Conservation (phyloP, 2,113 vertebrate species). For the Grammomys dolichurus region DNA sequence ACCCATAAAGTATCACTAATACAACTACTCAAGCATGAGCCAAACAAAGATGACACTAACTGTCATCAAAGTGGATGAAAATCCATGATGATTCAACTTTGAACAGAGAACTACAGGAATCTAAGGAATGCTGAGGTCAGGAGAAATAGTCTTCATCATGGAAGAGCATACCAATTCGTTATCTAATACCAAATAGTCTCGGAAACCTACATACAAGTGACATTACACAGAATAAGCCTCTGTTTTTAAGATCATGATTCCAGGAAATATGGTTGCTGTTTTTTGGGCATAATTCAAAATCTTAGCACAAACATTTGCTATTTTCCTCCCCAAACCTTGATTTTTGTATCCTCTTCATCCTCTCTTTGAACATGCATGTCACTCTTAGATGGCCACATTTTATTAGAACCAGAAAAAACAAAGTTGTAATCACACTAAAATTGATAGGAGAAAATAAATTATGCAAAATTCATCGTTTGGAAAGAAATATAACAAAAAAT, state of each 20-base stretch:
- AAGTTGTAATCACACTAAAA: not conserved
- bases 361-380: not conserved
- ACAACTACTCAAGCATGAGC: too few relatives aligned
- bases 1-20: not conserved
- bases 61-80: not conserved
- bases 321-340: not conserved
- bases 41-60: not conserved
- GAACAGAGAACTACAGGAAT: not conserved
- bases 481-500: constrained; percentile 48
- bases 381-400: not conserved
- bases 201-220: not conserved
- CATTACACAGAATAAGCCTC: not conserved
- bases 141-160: not conserved
- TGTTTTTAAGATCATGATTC: not conserved
- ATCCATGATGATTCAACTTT: not conserved
- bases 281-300: not conserved
- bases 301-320: not conserved
- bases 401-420: constrained; percentile 43
- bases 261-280: constrained; percentile 5
- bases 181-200: too few relatives aligned
- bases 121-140: not conserved
- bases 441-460: constrained; percentile 13
- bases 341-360: not conserved
- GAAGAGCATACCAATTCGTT: not conserved
- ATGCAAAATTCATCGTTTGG: constrained; percentile 3